These are phyloP conservation scores for Silurus asotus DNA, from an alignment of 2,113 vertebrate species.

Conservation along the genomic window DNA sequence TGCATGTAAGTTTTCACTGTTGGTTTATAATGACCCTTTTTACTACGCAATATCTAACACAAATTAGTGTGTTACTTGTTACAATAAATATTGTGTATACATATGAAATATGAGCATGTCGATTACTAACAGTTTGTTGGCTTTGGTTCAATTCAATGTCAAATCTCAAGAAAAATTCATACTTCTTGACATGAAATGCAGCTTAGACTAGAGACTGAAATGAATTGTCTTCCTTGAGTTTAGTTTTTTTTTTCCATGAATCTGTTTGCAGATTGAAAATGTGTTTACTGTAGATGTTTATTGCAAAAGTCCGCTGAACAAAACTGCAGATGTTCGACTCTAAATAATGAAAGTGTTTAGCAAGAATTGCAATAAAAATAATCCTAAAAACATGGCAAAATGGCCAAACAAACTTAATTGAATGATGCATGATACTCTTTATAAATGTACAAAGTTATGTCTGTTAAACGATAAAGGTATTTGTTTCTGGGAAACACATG, in stretches of 20 bases:
- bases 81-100: background rate
- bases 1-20: background rate
- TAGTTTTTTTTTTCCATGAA: slow-evolving; percentile 72
- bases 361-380: slow-evolving; percentile 30
- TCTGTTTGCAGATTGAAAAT: slow-evolving; percentile 67
- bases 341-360: slow-evolving; percentile 63
- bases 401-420: slow-evolving; percentile 47
- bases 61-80: background rate
- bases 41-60: background rate
- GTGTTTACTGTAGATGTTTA: slow-evolving; percentile 69
- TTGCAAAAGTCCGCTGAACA: slow-evolving; percentile 62
- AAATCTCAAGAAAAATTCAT: slow-evolving; percentile 54
- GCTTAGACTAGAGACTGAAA: slow-evolving; percentile 64
- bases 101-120: background rate
- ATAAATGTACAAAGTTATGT: slow-evolving; percentile 44
- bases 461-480: slow-evolving; percentile 49
- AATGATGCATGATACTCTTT: slow-evolving; percentile 17
- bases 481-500: slow-evolving; percentile 64
- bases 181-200: slow-evolving; percentile 71
- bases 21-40: background rate
- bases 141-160: background rate
- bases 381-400: slow-evolving; percentile 30
- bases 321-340: slow-evolving; percentile 62
- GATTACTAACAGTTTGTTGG: background rate
- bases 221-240: slow-evolving; percentile 70